phyloP scores from a whole-genome alignment of 2,797 vertebrate species.

The Sebastolobus altivelis region DNA sequence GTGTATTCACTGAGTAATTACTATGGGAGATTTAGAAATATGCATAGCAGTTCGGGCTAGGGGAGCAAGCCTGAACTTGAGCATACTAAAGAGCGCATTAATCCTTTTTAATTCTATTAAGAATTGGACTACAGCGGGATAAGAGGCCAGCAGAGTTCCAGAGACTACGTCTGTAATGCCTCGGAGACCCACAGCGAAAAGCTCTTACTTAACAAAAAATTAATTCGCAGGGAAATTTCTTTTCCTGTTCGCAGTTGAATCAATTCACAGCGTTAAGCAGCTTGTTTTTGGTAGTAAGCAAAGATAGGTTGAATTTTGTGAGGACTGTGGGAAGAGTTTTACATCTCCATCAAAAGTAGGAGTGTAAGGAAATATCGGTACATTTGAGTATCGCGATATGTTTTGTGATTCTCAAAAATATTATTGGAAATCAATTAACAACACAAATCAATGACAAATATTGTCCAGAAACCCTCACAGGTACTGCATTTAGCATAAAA shows the following conservation, averaged over 20 bases:
- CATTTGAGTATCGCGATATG: background rate
- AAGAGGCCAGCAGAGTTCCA: constrained; percentile 70
- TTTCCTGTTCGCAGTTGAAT: constrained; percentile 39
- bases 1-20: constrained; percentile 71
- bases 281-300: constrained; percentile 47
- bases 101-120: constrained; percentile 85
- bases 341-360: constrained; percentile 18
- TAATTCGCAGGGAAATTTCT: constrained; percentile 40
- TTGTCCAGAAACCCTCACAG: too few species aligned
- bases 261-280: constrained; percentile 46
- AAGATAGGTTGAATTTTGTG: constrained; percentile 11
- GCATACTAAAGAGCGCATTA: constrained; percentile 82
- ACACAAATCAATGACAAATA: background rate
- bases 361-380: background rate
- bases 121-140: constrained; percentile 75
- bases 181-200: constrained; percentile 53
- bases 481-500: too few species aligned
- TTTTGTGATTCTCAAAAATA: background rate
- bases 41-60: constrained; percentile 59
- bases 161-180: constrained; percentile 52
- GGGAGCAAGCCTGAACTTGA: constrained; percentile 66
- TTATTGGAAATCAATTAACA: background rate
- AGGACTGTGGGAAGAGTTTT: constrained; percentile 4
- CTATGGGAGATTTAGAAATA: constrained; percentile 75
- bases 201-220: constrained; percentile 57